phyloP scores from a whole-genome alignment of 2,888 invertebrate species.

The Scotopteryx bipunctaria region DNA sequence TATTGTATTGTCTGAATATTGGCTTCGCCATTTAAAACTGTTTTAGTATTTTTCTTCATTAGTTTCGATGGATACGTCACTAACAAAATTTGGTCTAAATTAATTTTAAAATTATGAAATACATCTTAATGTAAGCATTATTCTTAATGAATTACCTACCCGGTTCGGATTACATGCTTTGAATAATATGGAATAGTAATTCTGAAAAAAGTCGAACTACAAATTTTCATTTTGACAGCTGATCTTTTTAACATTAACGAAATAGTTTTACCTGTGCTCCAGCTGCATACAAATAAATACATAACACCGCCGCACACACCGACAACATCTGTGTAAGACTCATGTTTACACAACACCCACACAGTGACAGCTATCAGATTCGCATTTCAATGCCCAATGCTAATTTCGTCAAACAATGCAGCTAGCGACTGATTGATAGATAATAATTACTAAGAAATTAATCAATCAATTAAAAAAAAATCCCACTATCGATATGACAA shows the following conservation, averaged over 20 bases:
- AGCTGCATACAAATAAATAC: conserved; percentile 46
- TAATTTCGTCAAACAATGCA: conserved; percentile 33
- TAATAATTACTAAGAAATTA: conserved; percentile 33
- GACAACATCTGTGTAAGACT: conserved; percentile 50
- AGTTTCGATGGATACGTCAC: too few species aligned
- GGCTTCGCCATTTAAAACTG: too few species aligned
- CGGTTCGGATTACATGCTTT: too few species aligned
- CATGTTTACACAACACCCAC: conserved; percentile 48
- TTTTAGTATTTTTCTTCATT: too few species aligned
- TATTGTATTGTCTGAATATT: too few species aligned
- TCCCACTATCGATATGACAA: conserved; percentile 26
- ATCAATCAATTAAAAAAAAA: conserved; percentile 27
- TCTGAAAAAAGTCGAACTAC: too few species aligned
- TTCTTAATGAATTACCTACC: too few species aligned
- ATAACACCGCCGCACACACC: conserved; percentile 52
- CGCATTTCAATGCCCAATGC: conserved; percentile 40
- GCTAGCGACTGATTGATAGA: conserved; percentile 29
- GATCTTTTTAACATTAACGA: background rate
- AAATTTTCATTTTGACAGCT: background rate
- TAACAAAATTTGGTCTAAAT: too few species aligned
- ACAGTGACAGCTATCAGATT: conserved; percentile 40
- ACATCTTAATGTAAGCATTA: too few species aligned
- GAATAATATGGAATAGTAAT: too few species aligned
- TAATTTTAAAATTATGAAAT: too few species aligned
- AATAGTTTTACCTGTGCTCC: conserved; percentile 51